A percentile compares a stretch with the other conserved stretches of the same genome.
phyloP scores from a whole-genome alignment of 2,113 vertebrate genomes.

The Cromileptes altivelis region DNA sequence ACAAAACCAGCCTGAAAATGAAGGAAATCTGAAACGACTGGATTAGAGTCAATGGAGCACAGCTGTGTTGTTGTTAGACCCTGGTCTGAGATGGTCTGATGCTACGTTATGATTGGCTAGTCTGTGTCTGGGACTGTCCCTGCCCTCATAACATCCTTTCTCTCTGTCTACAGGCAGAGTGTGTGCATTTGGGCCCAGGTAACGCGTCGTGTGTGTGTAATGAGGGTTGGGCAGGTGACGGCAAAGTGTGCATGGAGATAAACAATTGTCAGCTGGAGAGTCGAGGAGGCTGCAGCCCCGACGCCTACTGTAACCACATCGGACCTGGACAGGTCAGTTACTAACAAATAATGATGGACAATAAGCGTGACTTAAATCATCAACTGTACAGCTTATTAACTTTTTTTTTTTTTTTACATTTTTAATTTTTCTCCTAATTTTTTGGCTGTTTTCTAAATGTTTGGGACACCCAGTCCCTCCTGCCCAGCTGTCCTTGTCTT shows the following conservation, averaged over 20 bases:
- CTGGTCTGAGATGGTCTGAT: too few relatives aligned
- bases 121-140: background rate
- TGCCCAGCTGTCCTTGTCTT: background rate
- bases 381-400: too few relatives aligned
- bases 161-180: conserved; percentile 86
- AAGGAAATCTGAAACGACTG: too few relatives aligned
- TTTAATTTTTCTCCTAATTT: background rate
- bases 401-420: too few relatives aligned
- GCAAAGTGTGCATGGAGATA: conserved; percentile 88
- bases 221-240: conserved; percentile 93
- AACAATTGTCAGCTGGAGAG: conserved; percentile 89
- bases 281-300: conserved; percentile 88
- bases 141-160: background rate
- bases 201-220: conserved; percentile 86
- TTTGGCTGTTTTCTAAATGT: background rate
- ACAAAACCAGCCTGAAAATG: too few relatives aligned
- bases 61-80: too few relatives aligned
- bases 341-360: background rate
- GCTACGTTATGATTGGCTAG: too few relatives aligned
- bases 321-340: conserved; percentile 92
- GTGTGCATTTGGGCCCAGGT: conserved; percentile 83
- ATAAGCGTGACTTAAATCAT: background rate
- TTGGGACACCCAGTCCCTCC: background rate
- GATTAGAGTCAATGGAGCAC: too few relatives aligned
- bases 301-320: conserved; percentile 87